Base-by-base conservation (phyloP, 2,113 vertebrate genomes). In the Meriones unguiculatus region DNA sequence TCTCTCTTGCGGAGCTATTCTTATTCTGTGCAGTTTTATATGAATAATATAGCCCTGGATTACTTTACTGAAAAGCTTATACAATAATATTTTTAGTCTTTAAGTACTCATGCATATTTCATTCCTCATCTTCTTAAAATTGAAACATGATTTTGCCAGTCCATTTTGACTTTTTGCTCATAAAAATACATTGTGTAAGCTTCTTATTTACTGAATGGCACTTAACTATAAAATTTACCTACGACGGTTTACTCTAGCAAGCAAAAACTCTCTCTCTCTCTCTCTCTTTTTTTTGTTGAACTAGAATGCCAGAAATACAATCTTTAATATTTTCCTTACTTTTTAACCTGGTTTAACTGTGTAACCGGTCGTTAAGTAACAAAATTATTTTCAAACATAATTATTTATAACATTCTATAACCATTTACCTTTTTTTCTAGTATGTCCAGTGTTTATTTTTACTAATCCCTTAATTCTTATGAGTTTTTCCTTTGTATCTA, bases 31-130 rank as follows among this genome's bases (percentile, higher is more conserved):
- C 73, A 75, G 67, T 82, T 97, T 72, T 15, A 35, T 91, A 46
- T 75, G 97, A 97, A 97, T 96, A 97, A 94, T 24, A 1, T 76
- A 89, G 62, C 30, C 38, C 7, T 92, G 25, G 59, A 46, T 84
- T 91, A 82, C 52, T 92, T 95, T 72, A 46, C n/a, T 87, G 41
- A 92, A 95, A 90, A 90, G 67, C 41, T 90, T 93, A 77, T 73
- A 94, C 92, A 88, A 89, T 75, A 78, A 50, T 88, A 88, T 88
- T 90, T 82, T 78, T 46, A 50, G 90, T 95, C 72, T 94, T 89
- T 96, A 88, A 94, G 11, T 94, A 85, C 57, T 75, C 0, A 93
- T 97, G 32, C 78, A 96, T 94, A 95, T 64, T 86, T 97, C 15
- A n/a, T 24, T 46, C 69, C n/a, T 97, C 41, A 88, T 80, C 81